Evolutionary conservation across 2,797 vertebrate genomes (phyloP).

Genomic region (Anguilla pacifica): DNA sequence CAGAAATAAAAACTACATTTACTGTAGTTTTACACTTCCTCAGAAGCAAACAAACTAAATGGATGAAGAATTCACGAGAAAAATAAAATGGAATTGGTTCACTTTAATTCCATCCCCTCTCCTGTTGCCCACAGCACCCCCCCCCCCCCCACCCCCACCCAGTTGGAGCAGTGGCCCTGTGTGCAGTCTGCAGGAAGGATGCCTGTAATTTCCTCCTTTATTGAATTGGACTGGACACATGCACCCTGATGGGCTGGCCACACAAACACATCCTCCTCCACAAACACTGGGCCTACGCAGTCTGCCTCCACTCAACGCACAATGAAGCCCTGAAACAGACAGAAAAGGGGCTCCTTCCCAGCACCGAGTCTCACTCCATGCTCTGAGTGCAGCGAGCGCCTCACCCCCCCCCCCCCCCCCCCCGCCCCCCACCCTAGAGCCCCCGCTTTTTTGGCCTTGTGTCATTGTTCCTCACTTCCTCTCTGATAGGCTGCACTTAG

Average conservation of each 20-base stretch:
- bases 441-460: constrained; percentile 52
- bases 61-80: neutral
- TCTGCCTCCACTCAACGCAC: neutral
- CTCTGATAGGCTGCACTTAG: constrained; percentile 27
- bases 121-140: neutral
- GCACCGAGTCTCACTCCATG: neutral
- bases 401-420: constrained; percentile 38
- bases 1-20: neutral
- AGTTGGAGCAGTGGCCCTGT: constrained; percentile 28
- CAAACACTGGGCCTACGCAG: constrained; percentile 3
- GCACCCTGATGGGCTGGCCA: constrained; percentile 62
- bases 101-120: constrained; percentile 26
- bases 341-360: neutral
- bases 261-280: constrained; percentile 30
- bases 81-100: neutral
- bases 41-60: neutral
- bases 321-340: too few relatives aligned
- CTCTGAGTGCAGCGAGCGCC: neutral
- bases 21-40: neutral
- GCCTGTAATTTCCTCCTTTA: constrained; percentile 78
- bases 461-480: constrained; percentile 57
- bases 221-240: constrained; percentile 70
- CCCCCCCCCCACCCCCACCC: constrained; percentile 30
- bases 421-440: constrained; percentile 43
- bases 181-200: constrained; percentile 71